These are phyloP conservation scores for Chondrosia reniformis DNA, from an alignment of 37 sponge, comb jelly and placozoan genomes.

Conservation along the genomic window DNA sequence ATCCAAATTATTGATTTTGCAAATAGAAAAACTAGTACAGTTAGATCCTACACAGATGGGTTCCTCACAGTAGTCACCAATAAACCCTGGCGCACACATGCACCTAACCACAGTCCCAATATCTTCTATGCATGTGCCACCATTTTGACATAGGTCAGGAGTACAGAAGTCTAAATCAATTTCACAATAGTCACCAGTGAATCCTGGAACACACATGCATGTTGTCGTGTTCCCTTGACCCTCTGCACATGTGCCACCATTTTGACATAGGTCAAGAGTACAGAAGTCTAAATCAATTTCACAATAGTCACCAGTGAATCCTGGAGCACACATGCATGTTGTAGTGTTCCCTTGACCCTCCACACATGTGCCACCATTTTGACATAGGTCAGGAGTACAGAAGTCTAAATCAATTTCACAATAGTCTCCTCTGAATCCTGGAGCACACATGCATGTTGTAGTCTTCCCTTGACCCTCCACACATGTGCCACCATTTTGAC, in stretches of 20 bases:
- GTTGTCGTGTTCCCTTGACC: slow-evolving; percentile 18
- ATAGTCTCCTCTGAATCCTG: slow-evolving; percentile 34
- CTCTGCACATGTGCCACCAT: slow-evolving; percentile 33
- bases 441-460: slow-evolving; percentile 36
- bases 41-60: neutral
- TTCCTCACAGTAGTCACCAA: slow-evolving; percentile 26
- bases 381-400: slow-evolving; percentile 27
- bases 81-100: slow-evolving; percentile 28
- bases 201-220: slow-evolving; percentile 33
- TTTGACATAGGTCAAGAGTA: slow-evolving; percentile 23
- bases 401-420: slow-evolving; percentile 37
- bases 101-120: neutral
- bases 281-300: slow-evolving; percentile 32
- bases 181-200: slow-evolving; percentile 36
- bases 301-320: slow-evolving; percentile 42
- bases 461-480: slow-evolving; percentile 28
- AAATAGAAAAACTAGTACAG: neutral
- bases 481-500: slow-evolving; percentile 56
- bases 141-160: slow-evolving; percentile 32
- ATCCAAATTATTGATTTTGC: neutral
- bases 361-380: slow-evolving; percentile 20
- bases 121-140: slow-evolving; percentile 25
- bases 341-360: slow-evolving; percentile 8
- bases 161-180: slow-evolving; percentile 1
- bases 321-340: slow-evolving; percentile 3